Conservation (phyloP, 2,797 vertebrate genomes). For the Poecile montanus region DNA sequence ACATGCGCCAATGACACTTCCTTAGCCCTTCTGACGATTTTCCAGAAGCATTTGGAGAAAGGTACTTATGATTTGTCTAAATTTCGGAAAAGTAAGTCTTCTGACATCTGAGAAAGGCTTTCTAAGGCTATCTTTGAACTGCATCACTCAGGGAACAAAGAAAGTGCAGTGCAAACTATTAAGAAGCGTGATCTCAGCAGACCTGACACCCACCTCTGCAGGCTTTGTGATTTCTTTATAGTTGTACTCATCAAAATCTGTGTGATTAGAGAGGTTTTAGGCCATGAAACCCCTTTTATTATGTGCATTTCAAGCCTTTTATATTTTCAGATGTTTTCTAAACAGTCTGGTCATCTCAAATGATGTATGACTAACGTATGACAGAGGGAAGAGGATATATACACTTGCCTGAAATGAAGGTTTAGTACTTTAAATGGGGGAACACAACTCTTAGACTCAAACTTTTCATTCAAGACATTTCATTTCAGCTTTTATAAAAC, state of each 20-base stretch:
- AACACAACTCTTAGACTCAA: not conserved
- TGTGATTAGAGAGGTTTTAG: not conserved
- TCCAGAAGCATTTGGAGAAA: not conserved
- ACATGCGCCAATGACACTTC: not conserved
- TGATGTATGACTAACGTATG: not conserved
- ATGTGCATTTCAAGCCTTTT: not conserved
- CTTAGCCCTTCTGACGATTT: not conserved
- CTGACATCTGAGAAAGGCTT: not conserved
- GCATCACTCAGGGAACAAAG: not conserved
- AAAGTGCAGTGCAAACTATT: not conserved
- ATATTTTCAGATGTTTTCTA: not conserved
- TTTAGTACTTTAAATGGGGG: not conserved
- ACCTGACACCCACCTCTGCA: not conserved
- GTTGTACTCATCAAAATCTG: not conserved
- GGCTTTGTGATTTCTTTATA: not conserved
- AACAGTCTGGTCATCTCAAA: not conserved
- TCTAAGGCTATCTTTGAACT: fast-evolving
- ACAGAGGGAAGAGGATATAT: not conserved
- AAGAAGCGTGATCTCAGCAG: not conserved
- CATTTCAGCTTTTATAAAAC: not conserved
- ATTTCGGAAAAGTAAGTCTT: not conserved
- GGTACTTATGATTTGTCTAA: not conserved
- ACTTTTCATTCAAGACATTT: not conserved
- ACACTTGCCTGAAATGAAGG: not conserved
- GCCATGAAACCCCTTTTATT: not conserved